Percentiles rank a stretch among this genome's conserved stretches.
Evolutionary conservation across 2,113 vertebrate genomes (phyloP).

Genomic region (Agapornis roseicollis): DNA sequence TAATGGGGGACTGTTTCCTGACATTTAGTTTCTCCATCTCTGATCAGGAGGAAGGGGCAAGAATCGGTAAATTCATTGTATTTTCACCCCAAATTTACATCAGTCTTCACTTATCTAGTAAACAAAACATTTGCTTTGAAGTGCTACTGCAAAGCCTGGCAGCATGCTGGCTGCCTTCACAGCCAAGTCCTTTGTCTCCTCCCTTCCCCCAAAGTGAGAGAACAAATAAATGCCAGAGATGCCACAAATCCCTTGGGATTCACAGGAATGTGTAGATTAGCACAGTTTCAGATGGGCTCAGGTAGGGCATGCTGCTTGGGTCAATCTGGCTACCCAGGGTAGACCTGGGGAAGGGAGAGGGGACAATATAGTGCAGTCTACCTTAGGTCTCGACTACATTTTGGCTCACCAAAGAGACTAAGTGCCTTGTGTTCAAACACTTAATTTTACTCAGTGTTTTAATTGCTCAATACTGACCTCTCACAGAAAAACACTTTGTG

Average conservation of each 20-base stretch:
- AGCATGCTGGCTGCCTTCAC: constrained; percentile 33
- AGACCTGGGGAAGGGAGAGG: background rate
- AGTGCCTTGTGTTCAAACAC: background rate
- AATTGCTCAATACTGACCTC: background rate
- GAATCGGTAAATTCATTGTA: background rate
- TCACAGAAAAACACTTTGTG: background rate
- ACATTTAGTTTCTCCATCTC: background rate
- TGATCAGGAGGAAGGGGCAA: background rate
- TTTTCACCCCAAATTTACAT: constrained; percentile 18
- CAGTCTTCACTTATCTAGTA: constrained; percentile 13
- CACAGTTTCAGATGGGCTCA: background rate
- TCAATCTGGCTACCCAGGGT: background rate
- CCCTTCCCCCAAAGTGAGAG: constrained; percentile 59
- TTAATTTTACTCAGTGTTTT: background rate
- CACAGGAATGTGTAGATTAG: constrained; percentile 58
- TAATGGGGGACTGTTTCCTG: background rate
- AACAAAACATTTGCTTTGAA: constrained; percentile 43
- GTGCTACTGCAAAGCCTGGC: constrained; percentile 12
- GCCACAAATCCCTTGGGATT: constrained; percentile 57
- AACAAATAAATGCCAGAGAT: constrained; percentile 70
- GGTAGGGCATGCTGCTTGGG: background rate
- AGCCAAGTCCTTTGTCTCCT: constrained; percentile 62
- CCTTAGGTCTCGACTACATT: background rate
- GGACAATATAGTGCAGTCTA: rapidly evolving
- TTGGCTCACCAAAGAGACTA: background rate